Evolutionary conservation across 2,113 vertebrate genomes (phyloP).

Genomic region (Leptocoma aspasia): DNA sequence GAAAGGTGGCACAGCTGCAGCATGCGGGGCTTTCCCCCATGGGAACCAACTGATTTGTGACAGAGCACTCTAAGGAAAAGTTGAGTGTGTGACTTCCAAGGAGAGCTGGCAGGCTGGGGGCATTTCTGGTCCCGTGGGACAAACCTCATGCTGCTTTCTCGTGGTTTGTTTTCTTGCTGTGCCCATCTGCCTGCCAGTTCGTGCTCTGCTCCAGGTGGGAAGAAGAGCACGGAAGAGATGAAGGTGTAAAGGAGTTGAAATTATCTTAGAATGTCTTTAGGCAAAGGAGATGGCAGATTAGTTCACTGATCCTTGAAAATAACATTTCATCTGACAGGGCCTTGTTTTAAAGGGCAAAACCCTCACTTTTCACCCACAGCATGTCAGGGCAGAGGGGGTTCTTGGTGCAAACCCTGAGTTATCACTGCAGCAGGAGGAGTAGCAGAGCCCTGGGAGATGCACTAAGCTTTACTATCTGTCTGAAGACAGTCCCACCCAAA

Average conservation of each 20-base stretch:
- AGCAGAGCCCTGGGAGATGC: not conserved
- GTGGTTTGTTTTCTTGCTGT: not conserved
- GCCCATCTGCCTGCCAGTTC: not conserved
- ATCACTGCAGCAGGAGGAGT: not conserved
- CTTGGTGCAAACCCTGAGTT: not conserved
- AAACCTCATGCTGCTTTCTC: not conserved
- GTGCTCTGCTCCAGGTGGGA: not conserved
- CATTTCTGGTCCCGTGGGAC: not conserved
- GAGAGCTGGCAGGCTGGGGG: not conserved
- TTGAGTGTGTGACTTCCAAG: not conserved
- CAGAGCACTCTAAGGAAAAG: not conserved
- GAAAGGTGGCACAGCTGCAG: not conserved
- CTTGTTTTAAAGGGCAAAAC: not conserved
- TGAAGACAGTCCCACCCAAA: not conserved
- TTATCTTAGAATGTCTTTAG: not conserved
- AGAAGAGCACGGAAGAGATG: not conserved
- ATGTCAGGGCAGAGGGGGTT: not conserved
- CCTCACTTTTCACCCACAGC: not conserved
- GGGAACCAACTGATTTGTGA: not conserved
- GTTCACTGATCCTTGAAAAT: not conserved
- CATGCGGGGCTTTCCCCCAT: fast-evolving
- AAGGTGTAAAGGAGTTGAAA: not conserved
- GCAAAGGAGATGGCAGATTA: not conserved
- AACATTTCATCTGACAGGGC: not conserved
- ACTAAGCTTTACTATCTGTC: not conserved